Evolutionary conservation across 1,140 invertebrate genomes (phyloP), one percentile per base, ranked within the genome.

Genomic region (Hetaerina americana): DNA sequence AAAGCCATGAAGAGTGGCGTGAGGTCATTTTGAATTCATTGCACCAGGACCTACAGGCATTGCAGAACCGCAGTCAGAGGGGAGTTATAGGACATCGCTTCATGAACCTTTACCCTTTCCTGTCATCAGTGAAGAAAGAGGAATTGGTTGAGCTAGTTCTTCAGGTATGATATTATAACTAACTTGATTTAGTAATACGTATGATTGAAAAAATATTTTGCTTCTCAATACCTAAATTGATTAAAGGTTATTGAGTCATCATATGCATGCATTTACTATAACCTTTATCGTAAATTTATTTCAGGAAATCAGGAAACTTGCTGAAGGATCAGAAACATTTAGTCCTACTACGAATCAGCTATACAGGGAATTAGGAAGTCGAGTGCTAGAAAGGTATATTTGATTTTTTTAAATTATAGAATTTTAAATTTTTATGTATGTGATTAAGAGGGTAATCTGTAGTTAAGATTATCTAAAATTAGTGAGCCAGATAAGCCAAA

Each of bases 301-400:
- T 40, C 81, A 86, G 78, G 90, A 93, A 81, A 83, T 92, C 5
- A 82, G 81, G 71, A 86, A 86, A 72, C 75, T 95, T 18, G 87
- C 88, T 0, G 84, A 89, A 75, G 89, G 88, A 1, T 94, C 92
- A 0, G 91, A 94, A 77, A 87, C 86, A 0, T 95, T 89, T 79
- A 94, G 92, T 80, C 89, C 88, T 0, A 86, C 86, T 2, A 81
- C 90, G 1, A 82, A 80, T 68, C 77, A 84, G 31, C 79, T 95
- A 12, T 88, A 90, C 76, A 80, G 81, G 73, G 81, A 87, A n/a
- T 77, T 95, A 0, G 93, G 93, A 25, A 77, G 80, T n/a, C 85
- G 88, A 79, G 88, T 92, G 25, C 87, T 85, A 77, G 76, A 81
- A 22, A 85, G 85, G 81, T 87, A 79, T 40, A 40, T 8, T 15